These are phyloP conservation scores for Drosophila ficusphila DNA, from an alignment of 1,140 invertebrate species.

Conservation along the genomic window DNA sequence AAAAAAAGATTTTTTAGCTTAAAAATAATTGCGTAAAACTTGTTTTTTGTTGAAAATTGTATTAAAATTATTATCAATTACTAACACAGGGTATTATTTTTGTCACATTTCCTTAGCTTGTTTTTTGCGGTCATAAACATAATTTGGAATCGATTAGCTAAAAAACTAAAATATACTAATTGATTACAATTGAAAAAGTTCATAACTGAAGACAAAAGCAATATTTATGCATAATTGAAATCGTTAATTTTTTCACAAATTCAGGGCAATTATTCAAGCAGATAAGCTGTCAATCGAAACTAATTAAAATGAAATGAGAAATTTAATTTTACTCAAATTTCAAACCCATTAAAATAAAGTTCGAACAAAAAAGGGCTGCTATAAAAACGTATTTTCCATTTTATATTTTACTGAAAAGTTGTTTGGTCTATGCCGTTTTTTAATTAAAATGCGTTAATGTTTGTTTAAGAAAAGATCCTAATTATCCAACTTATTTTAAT, in stretches of 20 bases:
- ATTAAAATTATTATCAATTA: neutral
- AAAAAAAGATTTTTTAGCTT: neutral
- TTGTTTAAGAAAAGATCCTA: no score
- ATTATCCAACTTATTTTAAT: no score
- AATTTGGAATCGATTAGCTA: neutral
- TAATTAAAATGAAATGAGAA: neutral
- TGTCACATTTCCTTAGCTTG: no score
- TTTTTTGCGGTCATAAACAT: neutral
- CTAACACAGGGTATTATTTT: neutral
- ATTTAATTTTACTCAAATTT: neutral
- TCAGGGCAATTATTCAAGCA: neutral
- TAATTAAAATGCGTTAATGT: no score
- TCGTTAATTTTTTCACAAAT: neutral
- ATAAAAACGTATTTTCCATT: neutral
- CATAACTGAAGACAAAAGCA: neutral
- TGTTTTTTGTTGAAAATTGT: no score
- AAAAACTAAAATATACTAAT: neutral
- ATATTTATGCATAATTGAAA: neutral
- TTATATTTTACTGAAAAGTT: neutral
- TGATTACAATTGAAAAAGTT: neutral
- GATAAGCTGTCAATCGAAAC: constrained; percentile 21
- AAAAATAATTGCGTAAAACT: neutral
- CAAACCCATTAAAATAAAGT: neutral
- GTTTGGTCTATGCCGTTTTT: no score
- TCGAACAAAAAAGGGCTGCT: neutral